phyloP scores from a whole-genome alignment of 2,797 vertebrate genomes.

The Poecilia gillii region DNA sequence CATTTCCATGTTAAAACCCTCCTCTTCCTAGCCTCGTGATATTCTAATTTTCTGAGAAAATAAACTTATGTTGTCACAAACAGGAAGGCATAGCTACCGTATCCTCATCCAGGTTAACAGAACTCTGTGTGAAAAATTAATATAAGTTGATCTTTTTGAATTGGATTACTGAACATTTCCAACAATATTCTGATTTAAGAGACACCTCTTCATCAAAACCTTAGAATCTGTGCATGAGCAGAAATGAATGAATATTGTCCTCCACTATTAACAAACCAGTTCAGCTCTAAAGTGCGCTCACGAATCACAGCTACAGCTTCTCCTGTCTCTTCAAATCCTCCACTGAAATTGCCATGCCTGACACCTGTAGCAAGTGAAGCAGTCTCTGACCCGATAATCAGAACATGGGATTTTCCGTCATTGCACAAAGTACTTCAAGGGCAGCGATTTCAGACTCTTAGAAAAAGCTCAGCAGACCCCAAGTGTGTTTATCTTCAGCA shows the following conservation, averaged over 20 bases:
- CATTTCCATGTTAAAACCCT: not conserved
- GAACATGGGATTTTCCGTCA: slow-evolving; percentile 54
- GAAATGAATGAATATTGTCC: not conserved
- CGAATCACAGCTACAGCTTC: slow-evolving; percentile 12
- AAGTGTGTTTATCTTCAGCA: slow-evolving; percentile 65
- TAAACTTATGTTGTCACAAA: not conserved
- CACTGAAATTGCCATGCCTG: slow-evolving; percentile 41
- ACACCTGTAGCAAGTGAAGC: slow-evolving; percentile 42
- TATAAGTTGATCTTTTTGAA: not conserved
- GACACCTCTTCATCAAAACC: not conserved
- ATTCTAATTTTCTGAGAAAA: not conserved
- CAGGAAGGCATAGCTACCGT: not conserved
- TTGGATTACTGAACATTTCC: not conserved
- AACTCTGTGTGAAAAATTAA: not conserved
- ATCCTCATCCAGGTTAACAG: not conserved
- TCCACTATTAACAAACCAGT: not conserved
- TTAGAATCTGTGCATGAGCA: not conserved
- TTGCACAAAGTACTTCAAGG: slow-evolving; percentile 63
- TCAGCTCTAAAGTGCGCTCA: slow-evolving; percentile 9
- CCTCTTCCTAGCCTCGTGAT: not conserved
- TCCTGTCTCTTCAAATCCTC: slow-evolving; percentile 16
- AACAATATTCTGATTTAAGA: not conserved
- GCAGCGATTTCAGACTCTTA: slow-evolving; percentile 58
- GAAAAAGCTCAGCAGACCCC: slow-evolving; percentile 56
- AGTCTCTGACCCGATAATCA: slow-evolving; percentile 44